These are phyloP conservation scores for Gorsachius goisagi DNA, from an alignment of 2,113 vertebrate genomes.

Conservation along the genomic window DNA sequence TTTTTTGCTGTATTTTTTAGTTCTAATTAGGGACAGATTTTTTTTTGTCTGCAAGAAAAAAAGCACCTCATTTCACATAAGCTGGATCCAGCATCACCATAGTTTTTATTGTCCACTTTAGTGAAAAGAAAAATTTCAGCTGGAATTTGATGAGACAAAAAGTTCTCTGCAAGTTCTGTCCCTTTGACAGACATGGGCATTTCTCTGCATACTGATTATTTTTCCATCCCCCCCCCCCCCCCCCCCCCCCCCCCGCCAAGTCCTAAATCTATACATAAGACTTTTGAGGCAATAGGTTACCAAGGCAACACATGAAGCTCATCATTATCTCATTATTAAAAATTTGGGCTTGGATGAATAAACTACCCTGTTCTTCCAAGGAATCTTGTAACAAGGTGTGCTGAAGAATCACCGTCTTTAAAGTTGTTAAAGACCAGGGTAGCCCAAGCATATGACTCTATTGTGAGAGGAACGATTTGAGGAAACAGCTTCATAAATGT, in stretches of 20 bases:
- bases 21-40: background rate
- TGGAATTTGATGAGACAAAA: background rate
- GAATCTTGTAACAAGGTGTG: background rate
- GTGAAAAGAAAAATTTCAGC: background rate
- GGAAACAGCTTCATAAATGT: background rate
- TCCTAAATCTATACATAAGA: background rate
- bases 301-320: background rate
- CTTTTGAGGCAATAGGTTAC: background rate
- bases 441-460: background rate
- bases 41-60: background rate
- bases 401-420: background rate
- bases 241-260: background rate
- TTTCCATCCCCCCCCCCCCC: background rate
- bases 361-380: background rate
- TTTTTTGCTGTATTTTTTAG: background rate
- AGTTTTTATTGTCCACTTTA: background rate
- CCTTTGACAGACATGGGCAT: background rate
- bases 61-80: background rate
- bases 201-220: background rate
- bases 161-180: background rate
- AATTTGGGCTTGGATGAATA: background rate
- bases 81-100: background rate
- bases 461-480: fast-evolving
- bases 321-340: background rate
- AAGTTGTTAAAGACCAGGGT: background rate